These are phyloP conservation scores for Ladona fulva DNA, from an alignment of 1,140 invertebrate species.

Conservation along the genomic window DNA sequence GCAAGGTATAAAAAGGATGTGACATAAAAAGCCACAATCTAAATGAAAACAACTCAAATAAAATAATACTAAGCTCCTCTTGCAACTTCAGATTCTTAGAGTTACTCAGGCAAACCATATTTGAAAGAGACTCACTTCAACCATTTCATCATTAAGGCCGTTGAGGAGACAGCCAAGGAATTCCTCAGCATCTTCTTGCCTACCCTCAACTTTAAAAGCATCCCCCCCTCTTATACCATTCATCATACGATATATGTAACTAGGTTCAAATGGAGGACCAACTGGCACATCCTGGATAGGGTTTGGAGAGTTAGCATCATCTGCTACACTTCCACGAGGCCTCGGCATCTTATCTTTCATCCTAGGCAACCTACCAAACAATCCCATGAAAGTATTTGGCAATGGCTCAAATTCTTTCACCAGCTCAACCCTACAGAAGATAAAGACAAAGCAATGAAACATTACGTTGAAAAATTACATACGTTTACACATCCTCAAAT, in stretches of 20 bases:
- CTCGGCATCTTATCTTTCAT: not conserved
- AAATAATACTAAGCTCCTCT: too few species aligned
- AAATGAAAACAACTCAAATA: too few species aligned
- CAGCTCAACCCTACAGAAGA: slow-evolving; percentile 44
- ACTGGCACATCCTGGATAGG: slow-evolving; percentile 24
- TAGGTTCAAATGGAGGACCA: slow-evolving; percentile 70
- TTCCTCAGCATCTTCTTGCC: slow-evolving; percentile 92
- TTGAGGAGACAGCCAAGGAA: slow-evolving; percentile 87
- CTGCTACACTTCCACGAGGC: slow-evolving; percentile 11
- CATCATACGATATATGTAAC: slow-evolving; percentile 71
- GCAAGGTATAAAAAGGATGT: too few species aligned
- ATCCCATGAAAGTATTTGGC: slow-evolving; percentile 19
- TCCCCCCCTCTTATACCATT: slow-evolving; percentile 59
- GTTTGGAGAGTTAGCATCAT: slow-evolving; percentile 18
- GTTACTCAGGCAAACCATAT: too few species aligned
- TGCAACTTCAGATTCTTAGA: too few species aligned
- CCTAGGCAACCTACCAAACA: not conserved
- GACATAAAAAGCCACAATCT: too few species aligned
- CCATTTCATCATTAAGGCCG: slow-evolving; percentile 92
- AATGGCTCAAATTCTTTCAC: slow-evolving; percentile 31
- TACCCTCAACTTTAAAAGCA: slow-evolving; percentile 61
- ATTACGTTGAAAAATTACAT: too few species aligned
- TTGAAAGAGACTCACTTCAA: slow-evolving; percentile 59
- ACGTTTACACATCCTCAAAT: too few species aligned
- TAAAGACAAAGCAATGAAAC: too few species aligned